These are phyloP conservation scores for Plutomurus gul DNA, from an alignment of 1,140 invertebrate species.

Conservation along the genomic window DNA sequence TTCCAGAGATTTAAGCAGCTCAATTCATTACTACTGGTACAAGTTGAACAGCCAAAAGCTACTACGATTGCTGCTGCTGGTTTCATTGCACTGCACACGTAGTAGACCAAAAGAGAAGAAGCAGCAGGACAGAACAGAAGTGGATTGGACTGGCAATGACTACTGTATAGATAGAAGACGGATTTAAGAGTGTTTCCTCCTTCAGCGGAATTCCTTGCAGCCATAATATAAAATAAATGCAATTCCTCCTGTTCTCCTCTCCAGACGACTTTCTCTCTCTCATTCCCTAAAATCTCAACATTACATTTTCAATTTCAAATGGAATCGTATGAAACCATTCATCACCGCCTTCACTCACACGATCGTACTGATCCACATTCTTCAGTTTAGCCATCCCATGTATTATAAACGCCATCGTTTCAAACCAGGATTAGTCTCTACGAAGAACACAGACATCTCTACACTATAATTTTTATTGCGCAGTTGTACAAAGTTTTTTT, in stretches of 20 bases:
- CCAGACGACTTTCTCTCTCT: background rate
- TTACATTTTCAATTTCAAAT: background rate
- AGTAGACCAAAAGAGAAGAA: conserved; percentile 3
- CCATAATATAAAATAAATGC: conserved; percentile 14
- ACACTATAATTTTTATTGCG: background rate
- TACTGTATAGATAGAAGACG: background rate
- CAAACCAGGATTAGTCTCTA: too few species aligned
- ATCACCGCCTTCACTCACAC: too few species aligned
- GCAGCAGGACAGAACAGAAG: background rate
- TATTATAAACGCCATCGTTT: too few species aligned
- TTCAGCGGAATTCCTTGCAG: background rate
- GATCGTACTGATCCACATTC: too few species aligned
- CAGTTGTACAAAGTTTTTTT: too few species aligned
- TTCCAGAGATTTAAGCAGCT: conserved; percentile 44
- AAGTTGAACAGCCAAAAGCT: too few species aligned
- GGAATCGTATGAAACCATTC: background rate
- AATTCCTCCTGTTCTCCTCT: background rate
- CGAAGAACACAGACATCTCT: background rate
- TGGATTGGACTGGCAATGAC: background rate
- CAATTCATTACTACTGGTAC: conserved; percentile 42
- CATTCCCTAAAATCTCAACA: background rate
- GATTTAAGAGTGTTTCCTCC: background rate
- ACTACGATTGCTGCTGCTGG: too few species aligned
- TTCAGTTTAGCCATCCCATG: too few species aligned
- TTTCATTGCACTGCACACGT: too few species aligned